These are phyloP conservation scores for Temnothorax longispinosus DNA, from an alignment of 1,140 invertebrate genomes.

Conservation along the genomic window DNA sequence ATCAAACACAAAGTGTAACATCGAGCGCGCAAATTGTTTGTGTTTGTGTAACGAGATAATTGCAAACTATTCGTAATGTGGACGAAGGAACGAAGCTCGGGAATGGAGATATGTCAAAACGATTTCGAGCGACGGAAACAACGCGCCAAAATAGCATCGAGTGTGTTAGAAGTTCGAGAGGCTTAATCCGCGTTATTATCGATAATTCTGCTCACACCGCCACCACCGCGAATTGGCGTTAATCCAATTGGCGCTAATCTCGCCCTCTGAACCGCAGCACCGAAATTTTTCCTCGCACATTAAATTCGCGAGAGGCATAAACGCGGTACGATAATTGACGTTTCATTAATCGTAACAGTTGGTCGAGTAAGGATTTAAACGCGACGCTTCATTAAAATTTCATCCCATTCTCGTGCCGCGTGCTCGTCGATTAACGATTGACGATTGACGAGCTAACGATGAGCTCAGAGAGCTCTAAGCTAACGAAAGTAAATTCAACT, in stretches of 20 bases:
- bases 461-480: constrained; percentile 36
- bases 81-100: constrained; percentile 3
- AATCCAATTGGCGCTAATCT: constrained; percentile 48
- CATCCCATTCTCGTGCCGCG: constrained; percentile 40
- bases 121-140: constrained; percentile 18
- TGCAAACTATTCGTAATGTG: constrained; percentile 35
- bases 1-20: constrained; percentile 33
- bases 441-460: constrained; percentile 51
- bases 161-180: constrained; percentile 16
- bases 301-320: constrained; percentile 24
- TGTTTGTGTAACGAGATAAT: constrained; percentile 45
- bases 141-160: constrained; percentile 14
- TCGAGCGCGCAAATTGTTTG: constrained; percentile 29
- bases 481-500: constrained; percentile 59
- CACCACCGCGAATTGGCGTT: constrained; percentile 32
- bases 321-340: constrained; percentile 24
- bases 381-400: constrained; percentile 68
- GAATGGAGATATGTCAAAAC: constrained; percentile 42
- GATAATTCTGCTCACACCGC: constrained; percentile 17
- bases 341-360: constrained; percentile 26
- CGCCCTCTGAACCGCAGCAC: not conserved
- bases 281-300: constrained; percentile 20
- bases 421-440: constrained; percentile 53
- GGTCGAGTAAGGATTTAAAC: constrained; percentile 46
- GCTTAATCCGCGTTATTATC: constrained; percentile 50